A percentile compares a stretch with the other conserved stretches of the same genome.
These are phyloP conservation scores for Silurus lanzhouensis DNA, from an alignment of 2,797 vertebrate genomes.

Conservation along the genomic window DNA sequence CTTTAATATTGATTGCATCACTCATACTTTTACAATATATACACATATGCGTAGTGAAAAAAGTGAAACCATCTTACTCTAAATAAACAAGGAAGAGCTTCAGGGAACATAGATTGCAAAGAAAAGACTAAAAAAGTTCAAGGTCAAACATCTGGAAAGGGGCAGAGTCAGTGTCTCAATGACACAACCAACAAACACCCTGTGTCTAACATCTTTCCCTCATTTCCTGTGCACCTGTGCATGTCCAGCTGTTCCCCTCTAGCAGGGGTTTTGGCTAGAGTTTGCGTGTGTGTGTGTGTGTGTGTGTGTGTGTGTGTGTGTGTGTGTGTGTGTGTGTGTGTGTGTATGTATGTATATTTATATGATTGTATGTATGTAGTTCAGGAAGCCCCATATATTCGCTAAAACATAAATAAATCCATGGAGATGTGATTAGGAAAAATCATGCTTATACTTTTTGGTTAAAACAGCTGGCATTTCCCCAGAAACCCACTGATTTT, in stretches of 20 bases:
- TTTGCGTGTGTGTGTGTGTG: too few relatives aligned
- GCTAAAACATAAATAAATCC: not conserved
- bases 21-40: not conserved
- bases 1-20: not conserved
- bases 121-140: not conserved
- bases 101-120: not conserved
- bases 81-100: not conserved
- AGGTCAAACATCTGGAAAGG: not conserved
- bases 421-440: not conserved
- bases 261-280: not conserved
- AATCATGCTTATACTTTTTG: not conserved
- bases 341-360: too few relatives aligned
- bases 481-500: not conserved
- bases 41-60: not conserved
- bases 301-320: too few relatives aligned
- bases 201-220: not conserved
- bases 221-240: not conserved
- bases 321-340: too few relatives aligned
- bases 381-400: not conserved
- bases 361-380: too few relatives aligned
- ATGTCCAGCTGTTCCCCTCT: constrained; percentile 7
- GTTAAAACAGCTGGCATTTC: not conserved
- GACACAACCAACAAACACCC: not conserved
- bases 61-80: not conserved
- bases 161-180: not conserved